phyloP scores from a whole-genome alignment of 2,888 invertebrate species.

The Nemurella pictetii region DNA sequence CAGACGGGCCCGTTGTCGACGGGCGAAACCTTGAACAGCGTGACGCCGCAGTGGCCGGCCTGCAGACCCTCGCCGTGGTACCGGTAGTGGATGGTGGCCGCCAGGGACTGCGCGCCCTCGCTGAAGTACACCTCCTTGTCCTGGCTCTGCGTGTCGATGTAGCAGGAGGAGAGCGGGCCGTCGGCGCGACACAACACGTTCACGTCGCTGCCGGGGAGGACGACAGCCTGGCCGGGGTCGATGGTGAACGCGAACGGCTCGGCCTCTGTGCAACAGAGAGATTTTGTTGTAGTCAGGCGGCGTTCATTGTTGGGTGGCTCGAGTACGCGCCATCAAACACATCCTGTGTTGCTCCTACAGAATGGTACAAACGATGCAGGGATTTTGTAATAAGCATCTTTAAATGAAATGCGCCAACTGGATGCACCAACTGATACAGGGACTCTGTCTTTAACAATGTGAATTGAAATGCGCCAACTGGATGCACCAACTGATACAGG shows the following conservation, averaged over 20 bases:
- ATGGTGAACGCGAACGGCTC: neutral
- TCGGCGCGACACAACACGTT: neutral
- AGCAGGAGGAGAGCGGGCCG: neutral
- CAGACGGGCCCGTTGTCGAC: neutral
- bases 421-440: no score
- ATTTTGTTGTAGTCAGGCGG: neutral
- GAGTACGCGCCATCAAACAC: no score
- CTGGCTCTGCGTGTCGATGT: neutral
- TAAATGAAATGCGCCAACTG: no score
- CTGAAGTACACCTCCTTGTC: neutral
- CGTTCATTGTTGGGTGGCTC: no score
- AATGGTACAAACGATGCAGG: no score
- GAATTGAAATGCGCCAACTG: no score
- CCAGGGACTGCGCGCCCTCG: neutral
- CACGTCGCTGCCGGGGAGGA: conserved; percentile 7
- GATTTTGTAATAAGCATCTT: no score
- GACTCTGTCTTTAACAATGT: no score
- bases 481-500: no score
- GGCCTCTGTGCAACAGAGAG: neutral
- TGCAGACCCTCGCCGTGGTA: neutral
- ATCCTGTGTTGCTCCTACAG: no score
- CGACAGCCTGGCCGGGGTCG: neutral
- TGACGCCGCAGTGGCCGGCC: neutral
- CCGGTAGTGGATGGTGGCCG: neutral
- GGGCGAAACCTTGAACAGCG: neutral